Percentiles rank a stretch among this genome's conserved stretches.
These are phyloP conservation scores for Musca domestica DNA, from an alignment of 1,140 invertebrate genomes.

Conservation along the genomic window DNA sequence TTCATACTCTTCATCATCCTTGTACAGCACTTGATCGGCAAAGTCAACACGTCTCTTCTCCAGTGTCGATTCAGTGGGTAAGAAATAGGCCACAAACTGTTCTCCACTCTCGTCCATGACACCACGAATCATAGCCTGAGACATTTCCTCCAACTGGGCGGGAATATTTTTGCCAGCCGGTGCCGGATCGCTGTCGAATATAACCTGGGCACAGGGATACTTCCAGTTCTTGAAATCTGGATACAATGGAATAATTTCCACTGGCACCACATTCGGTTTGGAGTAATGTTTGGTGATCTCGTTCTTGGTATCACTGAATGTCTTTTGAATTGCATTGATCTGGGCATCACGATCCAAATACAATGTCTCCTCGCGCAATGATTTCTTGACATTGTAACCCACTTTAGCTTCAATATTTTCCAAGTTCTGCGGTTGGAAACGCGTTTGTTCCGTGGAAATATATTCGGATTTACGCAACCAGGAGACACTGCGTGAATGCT, in stretches of 20 bases:
- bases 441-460: slow-evolving; percentile 97
- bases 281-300: slow-evolving; percentile 90
- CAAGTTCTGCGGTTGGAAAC: slow-evolving; percentile 92
- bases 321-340: slow-evolving; percentile 96
- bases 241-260: slow-evolving; percentile 85
- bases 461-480: slow-evolving; percentile 98
- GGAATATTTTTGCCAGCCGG: slow-evolving; percentile 77
- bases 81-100: slow-evolving; percentile 98
- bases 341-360: slow-evolving; percentile 98
- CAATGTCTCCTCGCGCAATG: slow-evolving; percentile 88
- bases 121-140: slow-evolving; percentile 98
- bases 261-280: slow-evolving; percentile 89
- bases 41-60: slow-evolving; percentile 82
- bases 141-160: slow-evolving; percentile 94
- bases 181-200: slow-evolving; percentile 96
- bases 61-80: slow-evolving; percentile 91
- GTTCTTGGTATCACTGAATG: slow-evolving; percentile 89
- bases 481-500: slow-evolving; percentile 91
- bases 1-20: slow-evolving; percentile 90
- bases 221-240: slow-evolving; percentile 97
- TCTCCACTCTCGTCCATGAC: slow-evolving; percentile 98
- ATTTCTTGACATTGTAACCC: slow-evolving; percentile 96
- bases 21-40: slow-evolving; percentile 75
- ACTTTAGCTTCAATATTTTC: slow-evolving; percentile 98
- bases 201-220: slow-evolving; percentile 96